Percentiles rank a stretch among this genome's conserved stretches.
These are phyloP conservation scores for Drosophila paracracens DNA, from an alignment of 2,888 invertebrate genomes.

Conservation along the genomic window DNA sequence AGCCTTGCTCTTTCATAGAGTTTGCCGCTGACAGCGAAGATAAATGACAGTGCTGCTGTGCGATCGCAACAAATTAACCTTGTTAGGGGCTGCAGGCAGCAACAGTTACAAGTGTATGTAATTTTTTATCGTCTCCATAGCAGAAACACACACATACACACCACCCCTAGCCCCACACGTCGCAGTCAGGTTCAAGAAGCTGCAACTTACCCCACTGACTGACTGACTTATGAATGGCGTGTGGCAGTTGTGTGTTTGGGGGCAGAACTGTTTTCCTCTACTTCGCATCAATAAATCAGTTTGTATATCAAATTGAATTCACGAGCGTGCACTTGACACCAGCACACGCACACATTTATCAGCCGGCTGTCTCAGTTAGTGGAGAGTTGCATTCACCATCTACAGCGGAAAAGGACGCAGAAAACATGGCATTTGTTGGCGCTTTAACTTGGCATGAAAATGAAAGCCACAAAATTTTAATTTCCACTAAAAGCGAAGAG, in stretches of 20 bases:
- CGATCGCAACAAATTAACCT: conserved; percentile 84
- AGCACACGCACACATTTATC: conserved; percentile 79
- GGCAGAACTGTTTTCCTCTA: conserved; percentile 21
- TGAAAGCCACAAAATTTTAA: conserved; percentile 82
- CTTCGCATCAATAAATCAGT: conserved; percentile 80
- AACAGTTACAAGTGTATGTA: conserved; percentile 81
- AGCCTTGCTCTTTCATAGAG: conserved; percentile 61
- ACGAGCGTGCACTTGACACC: conserved; percentile 78
- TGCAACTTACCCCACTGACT: conserved; percentile 51
- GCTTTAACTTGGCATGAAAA: conserved; percentile 54
- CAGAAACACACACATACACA: conserved; percentile 27
- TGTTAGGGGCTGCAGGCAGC: conserved; percentile 75
- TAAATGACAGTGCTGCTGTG: conserved; percentile 81
- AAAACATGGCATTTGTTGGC: conserved; percentile 19
- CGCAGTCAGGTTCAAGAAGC: background rate
- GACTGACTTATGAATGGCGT: conserved; percentile 79
- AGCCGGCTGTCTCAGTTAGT: conserved; percentile 27
- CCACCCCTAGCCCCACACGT: background rate
- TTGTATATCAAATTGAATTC: conserved; percentile 83
- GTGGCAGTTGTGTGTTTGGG: conserved; percentile 45
- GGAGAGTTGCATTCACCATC: conserved; percentile 3
- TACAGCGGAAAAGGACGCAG: background rate
- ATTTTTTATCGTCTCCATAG: conserved; percentile 75
- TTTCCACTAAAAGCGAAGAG: conserved; percentile 80
- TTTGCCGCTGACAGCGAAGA: conserved; percentile 78